Evolutionary conservation across 1,140 invertebrate species (phyloP).

Genomic region (Pachypsylla venusta): DNA sequence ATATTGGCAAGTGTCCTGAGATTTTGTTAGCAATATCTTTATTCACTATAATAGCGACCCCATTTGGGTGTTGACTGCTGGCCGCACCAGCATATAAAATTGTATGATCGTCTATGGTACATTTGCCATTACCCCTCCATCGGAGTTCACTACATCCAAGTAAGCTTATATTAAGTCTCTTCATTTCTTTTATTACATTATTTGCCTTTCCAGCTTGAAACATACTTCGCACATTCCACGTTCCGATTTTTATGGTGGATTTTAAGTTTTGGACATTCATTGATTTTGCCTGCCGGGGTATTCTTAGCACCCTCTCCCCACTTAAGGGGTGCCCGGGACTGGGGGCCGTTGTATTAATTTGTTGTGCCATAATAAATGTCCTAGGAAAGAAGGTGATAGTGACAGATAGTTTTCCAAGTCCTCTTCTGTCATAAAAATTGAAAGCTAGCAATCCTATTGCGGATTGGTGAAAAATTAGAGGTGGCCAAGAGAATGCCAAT

Average conservation of each 20-base stretch:
- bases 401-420: background rate
- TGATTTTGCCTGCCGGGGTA: background rate
- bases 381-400: conserved; percentile 6
- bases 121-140: conserved; percentile 14
- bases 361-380: conserved; percentile 6
- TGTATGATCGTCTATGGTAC: conserved; percentile 9
- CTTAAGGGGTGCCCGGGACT: conserved; percentile 9
- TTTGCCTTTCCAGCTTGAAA: conserved; percentile 17
- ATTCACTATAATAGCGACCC: conserved; percentile 18
- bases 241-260: conserved; percentile 9
- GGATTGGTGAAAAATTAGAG: background rate
- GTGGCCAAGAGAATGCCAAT: background rate
- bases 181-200: conserved; percentile 17
- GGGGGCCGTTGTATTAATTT: conserved; percentile 9
- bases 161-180: conserved; percentile 16
- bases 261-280: conserved; percentile 10
- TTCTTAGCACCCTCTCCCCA: conserved; percentile 12
- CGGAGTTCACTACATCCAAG: conserved; percentile 19
- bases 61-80: conserved; percentile 15
- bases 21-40: conserved; percentile 2
- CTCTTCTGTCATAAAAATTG: background rate
- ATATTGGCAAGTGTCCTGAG: conserved; percentile 1
- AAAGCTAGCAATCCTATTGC: background rate
- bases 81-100: conserved; percentile 6
- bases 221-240: conserved; percentile 17